These are phyloP conservation scores for Tetraneura akinire DNA, from an alignment of 1,140 invertebrate species.

Conservation along the genomic window DNA sequence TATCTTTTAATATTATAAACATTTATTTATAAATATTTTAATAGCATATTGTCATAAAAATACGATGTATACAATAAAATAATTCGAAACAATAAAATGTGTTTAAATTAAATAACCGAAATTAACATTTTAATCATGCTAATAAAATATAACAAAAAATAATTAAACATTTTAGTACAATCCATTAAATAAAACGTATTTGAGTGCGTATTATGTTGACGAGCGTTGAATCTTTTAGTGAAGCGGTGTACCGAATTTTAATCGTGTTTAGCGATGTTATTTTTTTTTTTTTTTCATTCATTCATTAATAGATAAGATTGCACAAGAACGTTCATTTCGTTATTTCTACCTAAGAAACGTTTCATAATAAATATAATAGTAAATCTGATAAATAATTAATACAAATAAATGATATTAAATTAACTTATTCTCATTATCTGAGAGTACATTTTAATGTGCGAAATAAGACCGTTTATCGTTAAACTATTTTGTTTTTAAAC, in stretches of 20 bases:
- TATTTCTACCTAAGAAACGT: too few species aligned
- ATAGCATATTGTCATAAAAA: not conserved
- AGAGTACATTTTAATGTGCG: too few species aligned
- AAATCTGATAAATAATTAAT: too few species aligned
- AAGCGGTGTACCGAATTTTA: conserved; percentile 5
- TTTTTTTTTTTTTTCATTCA: too few species aligned
- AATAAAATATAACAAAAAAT: not conserved
- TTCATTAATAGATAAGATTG: not conserved
- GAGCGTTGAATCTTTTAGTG: conserved; percentile 12
- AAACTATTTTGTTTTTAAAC: too few species aligned
- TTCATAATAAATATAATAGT: too few species aligned
- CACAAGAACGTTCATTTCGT: not conserved
- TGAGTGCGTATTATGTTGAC: not conserved
- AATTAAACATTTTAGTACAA: not conserved
- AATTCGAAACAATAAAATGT: too few species aligned
- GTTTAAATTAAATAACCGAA: not conserved
- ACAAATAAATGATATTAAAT: too few species aligned
- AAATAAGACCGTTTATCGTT: too few species aligned
- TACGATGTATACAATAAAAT: too few species aligned
- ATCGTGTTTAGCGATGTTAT: not conserved
- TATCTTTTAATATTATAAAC: too few species aligned
- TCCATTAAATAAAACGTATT: conserved; percentile 9
- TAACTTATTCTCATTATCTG: too few species aligned
- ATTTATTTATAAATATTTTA: not conserved
- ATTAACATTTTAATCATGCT: not conserved